Evolutionary conservation across 2,888 invertebrate species (phyloP), one percentile per base, ranked within the genome.

Genomic region (Leptothorax acervorum): DNA sequence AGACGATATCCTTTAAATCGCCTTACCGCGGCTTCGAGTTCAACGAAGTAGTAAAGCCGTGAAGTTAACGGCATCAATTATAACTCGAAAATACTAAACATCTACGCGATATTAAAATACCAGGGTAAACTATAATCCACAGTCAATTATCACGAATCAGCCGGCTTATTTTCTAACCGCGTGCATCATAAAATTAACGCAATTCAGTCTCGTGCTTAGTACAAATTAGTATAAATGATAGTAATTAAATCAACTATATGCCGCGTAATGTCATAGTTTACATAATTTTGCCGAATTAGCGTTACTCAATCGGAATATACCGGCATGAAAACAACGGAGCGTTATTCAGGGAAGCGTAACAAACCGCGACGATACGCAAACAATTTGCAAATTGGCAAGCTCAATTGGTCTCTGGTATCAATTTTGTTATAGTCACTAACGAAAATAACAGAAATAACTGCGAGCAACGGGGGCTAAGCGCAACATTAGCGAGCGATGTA

Each of bases 331-430:
- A 81, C 73, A 57, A 71, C 35, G 11, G 48, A 35, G 23, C 60
- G 23, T 60, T 48, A 48, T 73, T 60, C 73, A 48, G 60, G 15
- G 12, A 28, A 31, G 45, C 68, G 68, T 53, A 78, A 35, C 51
- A 66, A 66, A 45, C 57, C 45, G n/a, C 71, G 8, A 48, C 1
- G 48, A 35, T 57, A 48, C 51, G 35, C 73, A 81, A 81, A 73
- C 79, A 73, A 81, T 81, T 81, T 81, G 71, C 35, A 60, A 48
- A 81, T 57, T 81, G 79, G 31, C 48, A 35, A 18, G 71, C 60
- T 48, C 48, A 23, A 73, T 73, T 60, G 57, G 31, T 51, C 28
- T 18, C 51, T 9, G 51, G 35, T 55, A 78, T 78, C 68, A 78
- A 78, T 78, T 68, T 78, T 60, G 31, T 74, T 78, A 66, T 12